Percentiles rank a stretch among this genome's conserved stretches.
Conservation (phyloP, 2,888 invertebrate genomes). For the Ormia ochracea region DNA sequence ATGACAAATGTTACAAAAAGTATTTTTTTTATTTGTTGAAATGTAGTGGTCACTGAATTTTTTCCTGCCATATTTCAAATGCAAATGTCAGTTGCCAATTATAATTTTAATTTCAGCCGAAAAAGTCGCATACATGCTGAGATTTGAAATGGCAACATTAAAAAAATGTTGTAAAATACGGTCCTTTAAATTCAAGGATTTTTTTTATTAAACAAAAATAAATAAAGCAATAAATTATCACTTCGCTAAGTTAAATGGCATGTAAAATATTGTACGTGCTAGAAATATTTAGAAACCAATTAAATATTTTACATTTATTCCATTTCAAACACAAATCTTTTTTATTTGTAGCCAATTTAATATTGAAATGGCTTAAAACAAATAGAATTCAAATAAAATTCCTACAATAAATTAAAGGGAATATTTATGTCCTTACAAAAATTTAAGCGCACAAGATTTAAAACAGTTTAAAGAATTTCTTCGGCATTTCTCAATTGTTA, state of each 20-base stretch:
- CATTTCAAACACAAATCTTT: not conserved
- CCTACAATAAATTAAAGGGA: slow-evolving; percentile 44
- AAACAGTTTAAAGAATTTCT: slow-evolving; percentile 10
- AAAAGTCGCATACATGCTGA: slow-evolving; percentile 47
- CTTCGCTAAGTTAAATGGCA: slow-evolving; percentile 40
- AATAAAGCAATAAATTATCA: slow-evolving; percentile 53
- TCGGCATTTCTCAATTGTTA: not conserved
- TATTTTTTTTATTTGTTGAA: slow-evolving; percentile 24
- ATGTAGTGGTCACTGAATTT: slow-evolving; percentile 36
- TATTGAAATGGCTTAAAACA: slow-evolving; percentile 35
- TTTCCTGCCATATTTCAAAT: slow-evolving; percentile 28
- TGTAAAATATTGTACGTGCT: slow-evolving; percentile 56
- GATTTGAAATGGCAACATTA: slow-evolving; percentile 48
- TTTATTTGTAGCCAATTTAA: slow-evolving; percentile 14
- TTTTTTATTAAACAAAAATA: slow-evolving; percentile 4
- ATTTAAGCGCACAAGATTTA: not conserved
- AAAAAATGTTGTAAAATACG: slow-evolving; percentile 6
- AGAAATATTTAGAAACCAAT: slow-evolving; percentile 61
- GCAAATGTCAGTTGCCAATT: slow-evolving; percentile 60
- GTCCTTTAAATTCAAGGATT: slow-evolving; percentile 41
- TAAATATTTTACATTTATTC: slow-evolving; percentile 50
- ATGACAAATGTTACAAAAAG: slow-evolving; percentile 52
- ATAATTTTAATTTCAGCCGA: slow-evolving; percentile 54
- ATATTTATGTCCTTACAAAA: slow-evolving; percentile 45
- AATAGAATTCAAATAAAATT: slow-evolving; percentile 60